phyloP scores from a whole-genome alignment of 1,140 invertebrate species.

The Drosophila teissieri region DNA sequence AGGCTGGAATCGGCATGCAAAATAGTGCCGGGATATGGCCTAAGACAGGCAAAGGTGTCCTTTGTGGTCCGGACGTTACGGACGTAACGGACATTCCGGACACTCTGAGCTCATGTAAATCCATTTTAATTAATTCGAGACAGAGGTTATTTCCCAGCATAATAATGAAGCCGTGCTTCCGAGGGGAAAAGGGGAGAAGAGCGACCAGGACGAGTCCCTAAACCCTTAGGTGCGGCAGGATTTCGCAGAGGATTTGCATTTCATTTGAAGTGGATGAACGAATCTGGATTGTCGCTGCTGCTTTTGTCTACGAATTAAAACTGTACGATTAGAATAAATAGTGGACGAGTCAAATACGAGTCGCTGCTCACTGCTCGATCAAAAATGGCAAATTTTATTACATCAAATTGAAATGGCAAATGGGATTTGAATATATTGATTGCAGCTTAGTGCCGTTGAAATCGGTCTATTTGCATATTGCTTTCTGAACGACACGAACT shows the following conservation, averaged over 20 bases:
- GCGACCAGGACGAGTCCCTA: constrained; percentile 2
- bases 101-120: constrained; percentile 83
- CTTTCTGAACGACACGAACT: constrained; percentile 56
- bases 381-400: constrained; percentile 77
- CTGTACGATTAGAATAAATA: constrained; percentile 75
- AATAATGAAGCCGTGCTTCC: constrained; percentile 59
- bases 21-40: constrained; percentile 54
- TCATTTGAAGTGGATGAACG: constrained; percentile 78
- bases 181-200: background rate
- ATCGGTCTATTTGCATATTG: constrained; percentile 78
- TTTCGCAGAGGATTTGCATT: constrained; percentile 79
- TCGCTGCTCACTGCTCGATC: constrained; percentile 37
- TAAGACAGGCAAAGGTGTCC: constrained; percentile 51
- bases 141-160: constrained; percentile 80
- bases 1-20: constrained; percentile 58
- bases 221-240: constrained; percentile 62
- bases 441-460: constrained; percentile 68
- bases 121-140: constrained; percentile 83
- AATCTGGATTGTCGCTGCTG: constrained; percentile 47
- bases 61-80: constrained; percentile 59
- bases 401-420: constrained; percentile 74
- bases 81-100: constrained; percentile 62
- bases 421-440: constrained; percentile 83
- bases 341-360: constrained; percentile 27
- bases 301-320: constrained; percentile 44